Evolutionary conservation across 92 coral and sea anemone genomes (phyloP).

Genomic region (Parazoanthus darwini): DNA sequence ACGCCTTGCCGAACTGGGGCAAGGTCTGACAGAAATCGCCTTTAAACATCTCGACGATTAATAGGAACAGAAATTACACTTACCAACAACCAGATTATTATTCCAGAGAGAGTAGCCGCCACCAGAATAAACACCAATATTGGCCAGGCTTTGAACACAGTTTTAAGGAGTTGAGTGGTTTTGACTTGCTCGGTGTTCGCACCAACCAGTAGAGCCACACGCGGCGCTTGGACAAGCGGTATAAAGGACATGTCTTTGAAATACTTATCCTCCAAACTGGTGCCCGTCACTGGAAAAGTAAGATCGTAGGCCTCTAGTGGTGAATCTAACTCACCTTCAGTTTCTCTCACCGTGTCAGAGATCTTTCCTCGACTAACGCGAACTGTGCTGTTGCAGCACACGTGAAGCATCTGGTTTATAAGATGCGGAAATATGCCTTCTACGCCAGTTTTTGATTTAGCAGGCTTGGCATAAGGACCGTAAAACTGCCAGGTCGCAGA

Average conservation of each 20-base stretch:
- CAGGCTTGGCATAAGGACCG: conserved; percentile 85
- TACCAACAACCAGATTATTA: conserved; percentile 93
- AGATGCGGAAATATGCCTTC: conserved; percentile 95
- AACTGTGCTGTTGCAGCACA: conserved; percentile 73
- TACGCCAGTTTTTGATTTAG: conserved; percentile 58
- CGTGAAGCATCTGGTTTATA: conserved; percentile 70
- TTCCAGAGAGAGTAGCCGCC: conserved; percentile 94
- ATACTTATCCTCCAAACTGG: conserved; percentile 58
- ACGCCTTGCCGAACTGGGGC: background rate
- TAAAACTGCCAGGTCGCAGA: conserved; percentile 95
- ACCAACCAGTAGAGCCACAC: conserved; percentile 86
- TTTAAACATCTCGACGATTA: no score
- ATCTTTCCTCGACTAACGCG: conserved; percentile 67
- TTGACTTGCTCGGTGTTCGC: conserved; percentile 65
- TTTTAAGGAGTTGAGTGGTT: conserved; percentile 75
- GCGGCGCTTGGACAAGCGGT: conserved; percentile 84
- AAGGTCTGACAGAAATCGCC: no score
- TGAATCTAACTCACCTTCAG: conserved; percentile 69
- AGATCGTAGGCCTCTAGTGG: conserved; percentile 71
- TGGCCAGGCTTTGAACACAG: conserved; percentile 95
- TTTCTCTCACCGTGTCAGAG: conserved; percentile 64
- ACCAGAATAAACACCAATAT: conserved; percentile 90
- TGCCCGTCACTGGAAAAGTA: conserved; percentile 85
- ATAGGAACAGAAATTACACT: conserved; percentile 33
- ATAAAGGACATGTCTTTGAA: conserved; percentile 85